A percentile compares a stretch with the other conserved stretches of the same genome.
Evolutionary conservation across 1,140 invertebrate genomes (phyloP).

Genomic region (Formica exsecta): DNA sequence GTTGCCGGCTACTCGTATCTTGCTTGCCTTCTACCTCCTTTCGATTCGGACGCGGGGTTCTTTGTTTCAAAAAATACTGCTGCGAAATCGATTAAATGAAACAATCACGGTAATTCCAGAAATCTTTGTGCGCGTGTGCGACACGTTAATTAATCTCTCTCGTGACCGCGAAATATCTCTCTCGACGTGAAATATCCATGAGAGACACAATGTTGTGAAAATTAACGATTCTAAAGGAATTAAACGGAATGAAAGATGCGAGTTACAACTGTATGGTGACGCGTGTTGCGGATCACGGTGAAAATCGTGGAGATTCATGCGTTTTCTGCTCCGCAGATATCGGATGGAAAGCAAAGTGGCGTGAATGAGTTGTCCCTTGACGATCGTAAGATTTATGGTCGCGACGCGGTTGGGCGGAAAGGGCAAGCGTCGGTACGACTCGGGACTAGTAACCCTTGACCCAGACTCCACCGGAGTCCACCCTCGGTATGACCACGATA

Average conservation of each 20-base stretch:
- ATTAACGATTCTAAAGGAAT: conserved; percentile 11
- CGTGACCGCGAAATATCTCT: neutral
- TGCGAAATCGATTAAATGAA: conserved; percentile 43
- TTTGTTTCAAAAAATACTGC: conserved; percentile 37
- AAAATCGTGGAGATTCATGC: conserved; percentile 68
- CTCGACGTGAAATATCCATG: neutral
- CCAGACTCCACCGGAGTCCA: conserved; percentile 72
- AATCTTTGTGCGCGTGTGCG: neutral
- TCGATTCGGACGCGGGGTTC: conserved; percentile 45
- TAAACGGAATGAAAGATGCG: neutral
- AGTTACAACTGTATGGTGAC: neutral
- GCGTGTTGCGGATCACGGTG: conserved; percentile 37
- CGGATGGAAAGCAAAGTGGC: conserved; percentile 82
- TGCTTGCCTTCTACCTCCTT: conserved; percentile 38
- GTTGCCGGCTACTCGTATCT: conserved; percentile 38
- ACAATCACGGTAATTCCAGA: conserved; percentile 17
- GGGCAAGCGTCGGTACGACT: conserved; percentile 72
- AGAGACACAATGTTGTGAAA: conserved; percentile 8
- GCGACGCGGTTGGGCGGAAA: conserved; percentile 70
- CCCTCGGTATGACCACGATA: conserved; percentile 50
- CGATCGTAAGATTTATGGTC: conserved; percentile 86
- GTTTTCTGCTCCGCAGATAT: conserved; percentile 75
- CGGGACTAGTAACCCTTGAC: conserved; percentile 82
- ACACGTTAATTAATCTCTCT: conserved; percentile 31
- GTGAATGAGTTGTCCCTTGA: conserved; percentile 85